Evolutionary conservation across 2,113 vertebrate species (phyloP).

Genomic region (Callospermophilus lateralis): DNA sequence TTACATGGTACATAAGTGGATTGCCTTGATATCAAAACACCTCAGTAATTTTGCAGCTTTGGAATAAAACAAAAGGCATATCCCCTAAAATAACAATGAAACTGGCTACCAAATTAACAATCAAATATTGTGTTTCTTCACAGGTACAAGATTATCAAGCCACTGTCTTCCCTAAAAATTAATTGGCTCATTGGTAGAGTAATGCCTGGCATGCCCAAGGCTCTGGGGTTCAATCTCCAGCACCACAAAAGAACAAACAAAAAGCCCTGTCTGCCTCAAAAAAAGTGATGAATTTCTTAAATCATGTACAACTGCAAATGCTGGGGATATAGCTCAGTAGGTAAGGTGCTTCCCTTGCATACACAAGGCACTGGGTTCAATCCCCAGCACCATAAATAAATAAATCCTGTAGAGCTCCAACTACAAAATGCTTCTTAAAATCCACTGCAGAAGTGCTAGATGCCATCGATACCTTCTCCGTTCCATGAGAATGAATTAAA

Average conservation of each 20-base stretch:
- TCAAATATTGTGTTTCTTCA: not conserved
- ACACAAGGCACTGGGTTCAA: no score
- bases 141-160: not conserved
- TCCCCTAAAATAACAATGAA: not conserved
- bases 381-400: no score
- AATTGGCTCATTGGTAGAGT: not conserved
- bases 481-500: not conserved
- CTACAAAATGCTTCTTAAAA: constrained; percentile 5
- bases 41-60: not conserved
- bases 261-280: not conserved
- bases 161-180: constrained; percentile 29
- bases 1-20: not conserved
- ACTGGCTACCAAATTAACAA: constrained; percentile 15
- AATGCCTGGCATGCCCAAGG: no score
- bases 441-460: not conserved
- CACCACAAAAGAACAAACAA: no score
- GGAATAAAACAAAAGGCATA: not conserved
- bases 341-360: no score
- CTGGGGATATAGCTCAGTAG: no score
- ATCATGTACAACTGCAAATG: not conserved
- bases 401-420: not conserved
- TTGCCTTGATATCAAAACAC: not conserved
- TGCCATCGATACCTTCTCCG: not conserved
- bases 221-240: no score
- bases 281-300: not conserved